A percentile compares a stretch with the other conserved stretches of the same genome.
These are phyloP conservation scores for Trichopoda pennipes DNA, from an alignment of 2,888 invertebrate genomes.

Conservation along the genomic window DNA sequence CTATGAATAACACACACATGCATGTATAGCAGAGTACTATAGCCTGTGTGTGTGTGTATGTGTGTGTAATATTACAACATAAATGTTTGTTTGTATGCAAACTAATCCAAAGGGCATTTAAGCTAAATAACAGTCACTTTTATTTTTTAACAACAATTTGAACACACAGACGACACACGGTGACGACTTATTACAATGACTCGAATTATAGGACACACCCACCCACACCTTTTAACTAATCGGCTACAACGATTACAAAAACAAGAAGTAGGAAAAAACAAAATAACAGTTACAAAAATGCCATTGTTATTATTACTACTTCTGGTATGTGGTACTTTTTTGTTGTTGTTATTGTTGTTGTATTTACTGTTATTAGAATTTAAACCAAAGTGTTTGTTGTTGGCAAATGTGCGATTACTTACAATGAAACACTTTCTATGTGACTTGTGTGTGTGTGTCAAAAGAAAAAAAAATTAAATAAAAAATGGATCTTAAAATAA, in stretches of 20 bases:
- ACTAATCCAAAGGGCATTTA: slow-evolving; percentile 49
- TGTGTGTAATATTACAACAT: not conserved
- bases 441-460: not conserved
- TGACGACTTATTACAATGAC: slow-evolving; percentile 41
- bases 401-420: not conserved
- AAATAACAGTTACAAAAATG: slow-evolving; percentile 53
- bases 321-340: not conserved
- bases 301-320: slow-evolving; percentile 38
- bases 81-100: not conserved
- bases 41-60: not conserved
- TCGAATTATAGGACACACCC: slow-evolving; percentile 63
- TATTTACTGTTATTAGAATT: slow-evolving; percentile 10
- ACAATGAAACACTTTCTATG: no score
- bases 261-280: slow-evolving; percentile 21
- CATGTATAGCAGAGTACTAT: no score
- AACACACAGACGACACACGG: slow-evolving; percentile 18
- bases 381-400: slow-evolving; percentile 8
- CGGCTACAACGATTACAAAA: not conserved
- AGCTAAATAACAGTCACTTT: slow-evolving; percentile 34
- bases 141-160: slow-evolving; percentile 25
- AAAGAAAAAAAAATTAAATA: not conserved
- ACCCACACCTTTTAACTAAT: slow-evolving; percentile 61
- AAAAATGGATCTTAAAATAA: slow-evolving; percentile 4
- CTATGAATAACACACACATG: not conserved
- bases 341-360: slow-evolving; percentile 1